phyloP scores from a whole-genome alignment of 2,113 vertebrate genomes.

The Acanthochromis polyacanthus region DNA sequence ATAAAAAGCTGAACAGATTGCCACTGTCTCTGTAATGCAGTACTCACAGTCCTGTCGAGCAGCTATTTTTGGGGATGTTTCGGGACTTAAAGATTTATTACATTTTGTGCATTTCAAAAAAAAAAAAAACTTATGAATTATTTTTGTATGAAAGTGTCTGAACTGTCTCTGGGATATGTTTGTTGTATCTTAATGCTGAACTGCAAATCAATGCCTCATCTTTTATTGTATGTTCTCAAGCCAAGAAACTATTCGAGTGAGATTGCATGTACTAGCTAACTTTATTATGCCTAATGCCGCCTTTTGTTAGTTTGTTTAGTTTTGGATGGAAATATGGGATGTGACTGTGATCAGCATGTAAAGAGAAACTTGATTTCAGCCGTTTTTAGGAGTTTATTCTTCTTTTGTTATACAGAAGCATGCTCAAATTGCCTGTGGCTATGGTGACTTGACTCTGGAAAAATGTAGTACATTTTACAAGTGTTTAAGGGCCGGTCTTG shows the following conservation, averaged over 20 bases:
- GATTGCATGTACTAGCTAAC: constrained; percentile 25
- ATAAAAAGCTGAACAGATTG: not conserved
- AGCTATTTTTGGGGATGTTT: not conserved
- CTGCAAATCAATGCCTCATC: constrained; percentile 32
- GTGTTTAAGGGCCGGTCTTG: constrained; percentile 31
- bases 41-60: not conserved
- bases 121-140: not conserved
- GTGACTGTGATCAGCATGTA: constrained; percentile 28
- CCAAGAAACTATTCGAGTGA: constrained; percentile 12
- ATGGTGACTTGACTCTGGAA: not conserved
- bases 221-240: constrained; percentile 12
- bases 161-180: not conserved
- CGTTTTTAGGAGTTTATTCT: not conserved
- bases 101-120: constrained; percentile 21
- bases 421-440: not conserved
- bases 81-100: not conserved
- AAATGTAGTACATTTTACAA: not conserved
- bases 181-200: constrained; percentile 16
- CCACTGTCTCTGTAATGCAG: not conserved
- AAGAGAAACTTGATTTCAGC: constrained; percentile 3
- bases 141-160: constrained; percentile 26
- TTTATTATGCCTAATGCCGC: constrained; percentile 14
- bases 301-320: constrained; percentile 18
- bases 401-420: not conserved
- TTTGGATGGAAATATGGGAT: constrained; percentile 19